Evolutionary conservation across 2,888 invertebrate species (phyloP), one percentile per base, ranked within the genome.

Genomic region (Zaprionus lineosus): DNA sequence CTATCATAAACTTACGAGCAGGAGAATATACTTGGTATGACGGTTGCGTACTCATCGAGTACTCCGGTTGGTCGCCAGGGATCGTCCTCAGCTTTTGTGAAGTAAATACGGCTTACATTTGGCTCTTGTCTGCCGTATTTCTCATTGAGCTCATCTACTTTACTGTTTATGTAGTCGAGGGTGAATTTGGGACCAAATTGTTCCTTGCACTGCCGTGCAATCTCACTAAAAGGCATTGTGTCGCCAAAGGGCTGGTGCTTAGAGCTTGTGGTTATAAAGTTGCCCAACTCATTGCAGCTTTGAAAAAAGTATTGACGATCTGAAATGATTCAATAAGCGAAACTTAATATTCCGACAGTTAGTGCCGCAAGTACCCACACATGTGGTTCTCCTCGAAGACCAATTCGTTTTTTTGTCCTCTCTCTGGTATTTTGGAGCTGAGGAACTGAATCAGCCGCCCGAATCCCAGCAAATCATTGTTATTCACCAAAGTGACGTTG

Each of bases 271-370:
- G 43, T 50, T 9, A 44, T 46, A 36, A 71, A 70, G 7, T 93
- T 95, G 37, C 95, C 96, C 88, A 93, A 95, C 89, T 96, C 95
- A 33, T 93, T 93, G 87, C 96, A 96, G 0, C 94, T 94, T 89
- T 96, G 95, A 87, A 94, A 95, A 0, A 91, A 91, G 95, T 95
- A 95, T 47, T 93, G 92, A 0, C 94, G 92, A 87, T 91, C 94
- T 93, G 88, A 18, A 89, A 86, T 15, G 1, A 1, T 0, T 2
- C 3, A 6, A 9, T 28, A 2, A 19, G 1, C 2, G 12, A 11
- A 43, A 11, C n/a, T 3, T 18, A 16, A 15, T 4, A 4, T 18
- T 15, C 1, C 14, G 9, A 29, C 1, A 1, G 16, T 8, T 6
- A 0, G 26, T 1, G 0, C 1, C 8, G 2, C n/a, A 8, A 2